A percentile compares a stretch with the other conserved stretches of the same genome.
These are phyloP conservation scores for Drosophila sturtevanti DNA, from an alignment of 1,140 invertebrate species.

Conservation along the genomic window DNA sequence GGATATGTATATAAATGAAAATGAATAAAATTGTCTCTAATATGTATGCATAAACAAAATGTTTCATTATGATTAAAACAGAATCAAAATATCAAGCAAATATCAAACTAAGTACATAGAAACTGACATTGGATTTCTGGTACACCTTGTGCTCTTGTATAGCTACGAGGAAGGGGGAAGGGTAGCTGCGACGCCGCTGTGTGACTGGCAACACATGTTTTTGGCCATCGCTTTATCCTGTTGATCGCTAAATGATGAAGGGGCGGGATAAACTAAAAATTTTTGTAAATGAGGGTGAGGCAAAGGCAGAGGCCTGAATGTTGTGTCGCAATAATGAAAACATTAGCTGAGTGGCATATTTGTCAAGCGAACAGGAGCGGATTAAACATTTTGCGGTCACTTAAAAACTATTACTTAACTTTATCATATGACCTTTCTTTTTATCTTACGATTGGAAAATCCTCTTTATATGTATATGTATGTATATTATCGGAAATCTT, in stretches of 20 bases:
- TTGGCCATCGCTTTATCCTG: constrained; percentile 64
- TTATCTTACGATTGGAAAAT: too few species aligned
- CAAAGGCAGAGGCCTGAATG: constrained; percentile 5
- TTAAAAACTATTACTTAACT: too few species aligned
- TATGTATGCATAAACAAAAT: not conserved
- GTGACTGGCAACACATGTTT: constrained; percentile 83
- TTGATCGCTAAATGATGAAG: constrained; percentile 54
- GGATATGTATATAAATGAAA: constrained; percentile 60
- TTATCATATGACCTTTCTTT: too few species aligned
- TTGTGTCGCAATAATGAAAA: constrained; percentile 68
- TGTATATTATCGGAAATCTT: too few species aligned
- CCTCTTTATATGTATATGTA: not conserved
- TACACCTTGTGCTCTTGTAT: constrained; percentile 43
- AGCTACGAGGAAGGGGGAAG: too few species aligned
- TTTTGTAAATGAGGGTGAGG: not conserved
- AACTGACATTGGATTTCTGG: constrained; percentile 49
- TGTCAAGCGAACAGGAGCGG: constrained; percentile 51
- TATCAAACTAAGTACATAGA: constrained; percentile 65
- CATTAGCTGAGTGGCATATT: constrained; percentile 73
- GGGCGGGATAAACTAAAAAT: constrained; percentile 13
- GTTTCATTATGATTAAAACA: constrained; percentile 32
- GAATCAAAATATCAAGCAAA: constrained; percentile 59
- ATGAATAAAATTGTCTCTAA: too few species aligned
- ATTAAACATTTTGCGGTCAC: too few species aligned
- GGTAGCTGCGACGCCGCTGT: constrained; percentile 37